phyloP scores from a whole-genome alignment of 2,797 vertebrate genomes.

The Catharus ustulatus region DNA sequence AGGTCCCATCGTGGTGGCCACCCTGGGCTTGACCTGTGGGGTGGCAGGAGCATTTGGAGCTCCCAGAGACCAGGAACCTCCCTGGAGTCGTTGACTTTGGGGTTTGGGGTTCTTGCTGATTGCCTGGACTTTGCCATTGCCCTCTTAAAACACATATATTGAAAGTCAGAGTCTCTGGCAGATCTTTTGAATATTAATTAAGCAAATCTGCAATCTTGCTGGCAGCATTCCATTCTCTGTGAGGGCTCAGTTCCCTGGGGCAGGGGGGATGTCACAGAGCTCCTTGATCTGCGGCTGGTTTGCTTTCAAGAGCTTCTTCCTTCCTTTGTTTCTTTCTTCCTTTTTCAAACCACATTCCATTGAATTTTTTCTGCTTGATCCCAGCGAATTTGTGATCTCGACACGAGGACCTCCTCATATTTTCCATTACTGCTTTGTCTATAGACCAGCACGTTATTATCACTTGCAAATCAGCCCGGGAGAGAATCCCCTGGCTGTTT shows the following conservation, averaged over 20 bases:
- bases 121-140: background rate
- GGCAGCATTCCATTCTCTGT: background rate
- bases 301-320: constrained; percentile 31
- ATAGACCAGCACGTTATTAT: constrained; percentile 9
- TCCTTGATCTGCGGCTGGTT: constrained; percentile 55
- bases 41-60: background rate
- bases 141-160: background rate
- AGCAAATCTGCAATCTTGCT: background rate
- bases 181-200: background rate
- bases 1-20: background rate
- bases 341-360: background rate
- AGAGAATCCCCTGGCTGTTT: background rate
- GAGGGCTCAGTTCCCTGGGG: background rate
- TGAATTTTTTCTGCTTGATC: constrained; percentile 39
- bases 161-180: background rate
- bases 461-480: constrained; percentile 38
- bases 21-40: background rate
- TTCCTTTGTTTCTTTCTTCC: background rate
- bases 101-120: background rate
- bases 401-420: background rate
- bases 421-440: constrained; percentile 12
- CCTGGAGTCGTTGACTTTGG: background rate
- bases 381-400: constrained; percentile 40
- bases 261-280: background rate
- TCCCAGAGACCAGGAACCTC: background rate